A percentile compares a stretch with the other conserved stretches of the same genome.
Evolutionary conservation across 2,113 vertebrate species (phyloP).

Genomic region (Pachyramphus minor): DNA sequence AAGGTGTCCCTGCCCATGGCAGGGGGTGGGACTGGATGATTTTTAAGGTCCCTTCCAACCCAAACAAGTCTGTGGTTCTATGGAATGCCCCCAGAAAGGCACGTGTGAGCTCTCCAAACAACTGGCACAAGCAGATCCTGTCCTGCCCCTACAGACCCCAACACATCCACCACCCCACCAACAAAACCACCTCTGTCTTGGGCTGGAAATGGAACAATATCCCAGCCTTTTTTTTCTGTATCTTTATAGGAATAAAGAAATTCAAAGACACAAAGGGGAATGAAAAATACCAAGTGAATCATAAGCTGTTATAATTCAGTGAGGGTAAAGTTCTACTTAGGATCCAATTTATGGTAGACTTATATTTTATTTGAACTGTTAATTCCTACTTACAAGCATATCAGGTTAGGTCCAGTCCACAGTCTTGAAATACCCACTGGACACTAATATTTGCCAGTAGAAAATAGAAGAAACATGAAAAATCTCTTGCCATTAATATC

Average conservation of each 20-base stretch:
- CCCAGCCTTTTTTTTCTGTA: background rate
- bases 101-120: background rate
- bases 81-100: background rate
- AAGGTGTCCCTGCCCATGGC: background rate
- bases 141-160: background rate
- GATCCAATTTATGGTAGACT: slow-evolving; percentile 10
- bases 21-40: background rate
- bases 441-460: slow-evolving; percentile 26
- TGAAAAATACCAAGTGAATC: slow-evolving; percentile 27
- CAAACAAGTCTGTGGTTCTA: background rate
- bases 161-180: background rate
- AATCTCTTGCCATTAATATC: slow-evolving; percentile 46
- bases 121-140: background rate
- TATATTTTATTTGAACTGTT: slow-evolving; percentile 28
- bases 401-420: background rate
- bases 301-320: background rate
- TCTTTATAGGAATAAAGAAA: background rate
- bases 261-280: background rate
- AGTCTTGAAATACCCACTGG: background rate
- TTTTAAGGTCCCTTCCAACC: background rate
- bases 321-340: background rate
- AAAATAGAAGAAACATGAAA: background rate
- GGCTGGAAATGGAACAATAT: background rate
- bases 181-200: background rate
- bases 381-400: background rate